phyloP scores from a whole-genome alignment of 2,113 vertebrate species.

The Promerops cafer region DNA sequence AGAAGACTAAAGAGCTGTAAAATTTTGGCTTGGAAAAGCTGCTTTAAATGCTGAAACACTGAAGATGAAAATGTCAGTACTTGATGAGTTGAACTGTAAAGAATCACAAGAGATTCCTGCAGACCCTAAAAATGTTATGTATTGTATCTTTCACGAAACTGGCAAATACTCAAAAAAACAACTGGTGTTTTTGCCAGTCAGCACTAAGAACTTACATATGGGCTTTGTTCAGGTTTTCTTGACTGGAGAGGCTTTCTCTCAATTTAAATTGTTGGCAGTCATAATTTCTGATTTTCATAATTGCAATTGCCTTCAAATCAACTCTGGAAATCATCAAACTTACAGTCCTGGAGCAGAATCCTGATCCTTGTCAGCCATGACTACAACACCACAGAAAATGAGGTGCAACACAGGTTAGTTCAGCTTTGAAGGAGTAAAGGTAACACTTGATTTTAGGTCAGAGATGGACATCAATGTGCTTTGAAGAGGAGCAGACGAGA shows the following conservation, averaged over 20 bases:
- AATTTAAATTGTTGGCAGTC: background rate
- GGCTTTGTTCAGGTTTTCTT: background rate
- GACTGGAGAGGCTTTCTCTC: background rate
- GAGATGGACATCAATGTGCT: background rate
- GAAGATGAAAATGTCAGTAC: background rate
- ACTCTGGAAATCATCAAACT: background rate
- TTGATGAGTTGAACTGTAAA: background rate
- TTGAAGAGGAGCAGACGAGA: background rate
- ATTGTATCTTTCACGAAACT: background rate
- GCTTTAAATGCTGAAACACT: background rate
- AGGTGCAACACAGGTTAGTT: background rate
- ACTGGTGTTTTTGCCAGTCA: background rate
- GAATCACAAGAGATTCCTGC: background rate
- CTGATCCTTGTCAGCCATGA: background rate
- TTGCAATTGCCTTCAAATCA: background rate
- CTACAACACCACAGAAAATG: background rate
- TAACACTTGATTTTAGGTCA: background rate
- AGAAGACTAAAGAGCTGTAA: background rate
- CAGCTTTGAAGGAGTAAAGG: background rate
- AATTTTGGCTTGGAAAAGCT: background rate
- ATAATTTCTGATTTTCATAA: constrained; percentile 3
- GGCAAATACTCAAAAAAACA: background rate
- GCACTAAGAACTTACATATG: background rate
- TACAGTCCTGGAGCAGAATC: background rate
- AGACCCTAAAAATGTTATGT: background rate